Evolutionary conservation across 1,140 invertebrate species (phyloP), one percentile per base, ranked within the genome.

Genomic region (Batillaria attramentaria): DNA sequence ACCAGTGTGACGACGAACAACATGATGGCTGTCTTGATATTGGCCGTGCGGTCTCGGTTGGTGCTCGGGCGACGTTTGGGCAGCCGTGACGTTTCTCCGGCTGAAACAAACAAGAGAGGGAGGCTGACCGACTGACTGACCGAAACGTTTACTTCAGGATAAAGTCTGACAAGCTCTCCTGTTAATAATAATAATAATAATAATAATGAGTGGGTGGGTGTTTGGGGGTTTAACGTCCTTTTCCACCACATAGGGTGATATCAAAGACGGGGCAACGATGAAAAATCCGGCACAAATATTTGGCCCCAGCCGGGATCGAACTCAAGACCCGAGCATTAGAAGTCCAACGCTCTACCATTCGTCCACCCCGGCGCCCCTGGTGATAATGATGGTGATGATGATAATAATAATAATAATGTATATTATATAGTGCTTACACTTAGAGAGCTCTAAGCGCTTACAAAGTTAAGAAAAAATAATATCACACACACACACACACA

Each of bases 1-100:
- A 87, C 85, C 2, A 87, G 66, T 0, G 85, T 87, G 6, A 87
- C 86, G 3, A 85, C 80, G 78, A 86, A 86, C 20, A 86, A 54
- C 84, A 85, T 86, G 16, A 80, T 78, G 54, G 85, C 85, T 4
- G 82, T 83, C 70, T 84, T 86, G 42, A 86, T 82, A 72, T 85
- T 85, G 35, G 84, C 84, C 41, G 80, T 81, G 31, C 78, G 78
- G 62, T 84, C 82, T 13, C 72, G 70, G 10, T 76, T 28, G 0
- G 82, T 79, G 18, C 72, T 78, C 1, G 57, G 65, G 3, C 80
- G 73, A 4, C 57, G 33, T 28, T 62, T 75, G 3, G 73, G 37
- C 20, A 57, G 35, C 3, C 73, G 73, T 3, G 33, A 39, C 54
- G 0, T 31, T 35, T 50, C 54, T 16, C 46, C n/a, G 18, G 35